Evolutionary conservation across 2,113 vertebrate species (phyloP).

Genomic region (Peromyscus leucopus): DNA sequence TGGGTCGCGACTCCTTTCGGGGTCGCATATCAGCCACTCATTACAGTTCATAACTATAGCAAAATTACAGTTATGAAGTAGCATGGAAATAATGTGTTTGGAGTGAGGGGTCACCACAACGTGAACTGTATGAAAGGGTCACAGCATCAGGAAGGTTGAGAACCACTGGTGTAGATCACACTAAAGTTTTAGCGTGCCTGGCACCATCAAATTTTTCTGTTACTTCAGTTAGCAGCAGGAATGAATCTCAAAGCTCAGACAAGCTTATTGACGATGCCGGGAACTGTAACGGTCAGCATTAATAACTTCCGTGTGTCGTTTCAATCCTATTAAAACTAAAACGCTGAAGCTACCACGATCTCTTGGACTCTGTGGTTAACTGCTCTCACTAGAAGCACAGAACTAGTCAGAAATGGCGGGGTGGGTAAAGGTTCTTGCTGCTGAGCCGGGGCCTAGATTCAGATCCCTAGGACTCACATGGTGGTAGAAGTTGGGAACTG

Average conservation of each 20-base stretch:
- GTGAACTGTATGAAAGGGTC: not conserved
- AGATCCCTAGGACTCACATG: not conserved
- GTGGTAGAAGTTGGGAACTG: too few relatives aligned
- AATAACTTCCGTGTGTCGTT: not conserved
- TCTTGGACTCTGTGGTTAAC: not conserved
- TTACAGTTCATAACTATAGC: not conserved
- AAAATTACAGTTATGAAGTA: not conserved
- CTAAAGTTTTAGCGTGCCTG: not conserved
- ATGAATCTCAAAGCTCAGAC: not conserved
- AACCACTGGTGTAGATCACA: not conserved
- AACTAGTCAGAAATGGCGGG: not conserved
- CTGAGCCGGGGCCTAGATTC: not conserved
- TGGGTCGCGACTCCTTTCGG: not conserved
- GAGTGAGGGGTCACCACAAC: not conserved
- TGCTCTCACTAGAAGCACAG: not conserved
- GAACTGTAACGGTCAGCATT: not conserved
- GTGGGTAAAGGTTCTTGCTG: not conserved
- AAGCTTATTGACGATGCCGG: not conserved
- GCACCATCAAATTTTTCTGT: not conserved
- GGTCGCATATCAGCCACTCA: not conserved
- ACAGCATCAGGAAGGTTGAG: not conserved
- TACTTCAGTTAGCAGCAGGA: not conserved
- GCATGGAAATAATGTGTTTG: too few relatives aligned
- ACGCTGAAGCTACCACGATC: not conserved
- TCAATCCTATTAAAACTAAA: not conserved